Evolutionary conservation across 2,113 vertebrate species (phyloP), one percentile per base, ranked within the genome.

Genomic region (Microtus richardsoni): DNA sequence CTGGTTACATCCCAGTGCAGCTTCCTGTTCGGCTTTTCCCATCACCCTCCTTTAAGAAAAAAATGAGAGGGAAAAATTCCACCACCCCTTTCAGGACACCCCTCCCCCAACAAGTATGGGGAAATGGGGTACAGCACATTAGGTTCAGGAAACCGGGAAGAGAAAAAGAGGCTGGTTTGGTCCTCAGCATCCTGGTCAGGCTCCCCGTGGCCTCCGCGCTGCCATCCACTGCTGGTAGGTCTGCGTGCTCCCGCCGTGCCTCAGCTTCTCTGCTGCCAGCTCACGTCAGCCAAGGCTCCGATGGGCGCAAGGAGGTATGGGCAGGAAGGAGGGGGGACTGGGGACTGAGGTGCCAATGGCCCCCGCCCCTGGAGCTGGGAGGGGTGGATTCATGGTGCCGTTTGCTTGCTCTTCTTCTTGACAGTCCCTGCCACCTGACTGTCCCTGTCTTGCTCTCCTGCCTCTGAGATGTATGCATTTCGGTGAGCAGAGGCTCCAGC

Each of bases 371-470:
- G 94, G 97, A 93, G 86, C 79, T 85, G 88, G 96, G n/a, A 89
- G 91, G 84, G 39, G 94, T 89, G 19, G 78, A 80, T 92, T 95
- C 95, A 47, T 75, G 71, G 96, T 95, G 96, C 80, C 87, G 95
- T 87, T 75, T 90, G 96, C 84, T 64, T 91, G 95, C 94, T 97
- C 97, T 96, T 98, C 96, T 96, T 94, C 41, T 79, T 87, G 93
- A 91, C 84, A 95, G 47, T 96, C 97, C 97, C 97, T 98, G 97
- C 62, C 91, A 84, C 93, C 96, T 97, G 94, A 97, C 97, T 98
- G 97, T 98, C 97, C 97, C 97, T 98, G 91, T 97, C 97, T 97
- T 58, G 92, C 97, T 98, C 94, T 95, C 97, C 97, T 97, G 97
- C 66, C 94, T 93, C 92, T 88, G 96, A 90, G 62, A 94, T 88